These are phyloP conservation scores for Nomada fucata DNA, from an alignment of 2,888 invertebrate genomes.

Conservation along the genomic window DNA sequence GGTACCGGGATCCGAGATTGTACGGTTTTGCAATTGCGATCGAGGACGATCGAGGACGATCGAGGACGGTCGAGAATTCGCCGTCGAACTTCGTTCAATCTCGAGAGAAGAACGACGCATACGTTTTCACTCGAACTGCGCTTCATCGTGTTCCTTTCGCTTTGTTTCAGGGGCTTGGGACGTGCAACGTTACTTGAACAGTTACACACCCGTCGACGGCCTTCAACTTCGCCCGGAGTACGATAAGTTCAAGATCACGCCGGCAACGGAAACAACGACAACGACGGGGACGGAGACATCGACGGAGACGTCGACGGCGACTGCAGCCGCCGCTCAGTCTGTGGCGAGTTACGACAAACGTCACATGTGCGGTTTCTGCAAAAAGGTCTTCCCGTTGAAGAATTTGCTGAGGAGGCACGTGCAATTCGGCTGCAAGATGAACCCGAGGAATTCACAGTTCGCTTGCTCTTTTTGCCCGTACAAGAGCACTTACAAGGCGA, in stretches of 20 bases:
- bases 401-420: conserved; percentile 74
- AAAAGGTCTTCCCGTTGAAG: conserved; percentile 71
- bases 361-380: conserved; percentile 74
- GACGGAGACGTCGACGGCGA: no score
- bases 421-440: conserved; percentile 74
- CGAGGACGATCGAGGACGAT: background rate
- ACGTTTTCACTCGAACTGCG: conserved; percentile 22
- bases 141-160: conserved; percentile 57
- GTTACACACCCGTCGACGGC: conserved; percentile 26
- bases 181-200: conserved; percentile 39
- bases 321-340: background rate
- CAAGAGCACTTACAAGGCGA: conserved; percentile 82
- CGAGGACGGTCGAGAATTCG: background rate
- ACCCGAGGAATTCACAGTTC: conserved; percentile 78
- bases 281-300: no score
- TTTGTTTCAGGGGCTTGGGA: conserved; percentile 72
- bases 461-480: conserved; percentile 83
- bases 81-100: conserved; percentile 4
- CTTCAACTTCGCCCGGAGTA: conserved; percentile 29
- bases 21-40: background rate
- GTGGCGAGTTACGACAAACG: conserved; percentile 61
- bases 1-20: no score
- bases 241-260: conserved; percentile 45
- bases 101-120: conserved; percentile 26
- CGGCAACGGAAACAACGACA: background rate